Base-by-base conservation (phyloP, 2,797 vertebrate species). In the Peromyscus nudipes region DNA sequence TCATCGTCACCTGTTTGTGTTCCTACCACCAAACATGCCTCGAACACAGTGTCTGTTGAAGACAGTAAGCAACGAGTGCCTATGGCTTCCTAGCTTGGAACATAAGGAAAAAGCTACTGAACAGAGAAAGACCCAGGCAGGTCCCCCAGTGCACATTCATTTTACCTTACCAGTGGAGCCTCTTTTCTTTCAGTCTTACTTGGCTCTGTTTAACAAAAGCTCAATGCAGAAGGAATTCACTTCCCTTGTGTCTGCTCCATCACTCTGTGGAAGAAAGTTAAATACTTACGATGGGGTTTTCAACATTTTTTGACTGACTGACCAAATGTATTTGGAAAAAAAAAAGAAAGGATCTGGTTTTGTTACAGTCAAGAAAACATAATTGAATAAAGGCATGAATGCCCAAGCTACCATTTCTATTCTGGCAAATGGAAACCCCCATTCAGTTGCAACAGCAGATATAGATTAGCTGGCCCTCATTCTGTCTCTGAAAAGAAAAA, bases 331-430 rank as follows among this genome's bases (percentile, higher is more conserved):
- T 93, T 82, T 84, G n/a, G 64, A 40, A 55, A 67, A 76, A 92
- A 76, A 49, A 55, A 67, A 76, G 90, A 76, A 40, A 83, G 60
- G 5, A 80, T 89, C 90, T 93, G n/a, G 83, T 93, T 96, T 92
- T 80, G 43, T 73, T 92, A 92, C 9, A 43, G 65, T 85, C 52
- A 95, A 84, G 91, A 94, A 94, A 94, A 52, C 11, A 64, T 69
- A 52, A 89, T 77, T 91, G 91, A 95, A 83, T 95, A 60, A 95
- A 89, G 27, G 29, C 37, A 43, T 89, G 95, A 84, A 76, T 73
- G 77, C 81, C 73, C 25, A 62, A 82, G 86, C 43, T 73, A 65
- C 65, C n/a, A 17, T 88, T 94, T 81, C 77, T 94, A 3, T 55
- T 77, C 46, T 64, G 88, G 62, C 88, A 81, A 88, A 55, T 69